Evolutionary conservation across 2,113 vertebrate genomes (phyloP).

Genomic region (Notechis scutatus): DNA sequence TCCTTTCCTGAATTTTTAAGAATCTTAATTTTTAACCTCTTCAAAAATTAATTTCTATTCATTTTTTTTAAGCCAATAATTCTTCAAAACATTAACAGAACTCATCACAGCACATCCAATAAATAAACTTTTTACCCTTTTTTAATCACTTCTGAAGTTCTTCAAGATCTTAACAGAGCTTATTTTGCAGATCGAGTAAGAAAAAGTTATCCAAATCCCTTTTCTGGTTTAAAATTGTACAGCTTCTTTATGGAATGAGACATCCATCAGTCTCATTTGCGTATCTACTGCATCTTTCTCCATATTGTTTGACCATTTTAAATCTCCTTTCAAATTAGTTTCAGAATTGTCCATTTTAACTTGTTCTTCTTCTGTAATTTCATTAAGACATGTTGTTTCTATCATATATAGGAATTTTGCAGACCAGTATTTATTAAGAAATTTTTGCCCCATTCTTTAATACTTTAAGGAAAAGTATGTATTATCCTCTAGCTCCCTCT

Average conservation of each 20-base stretch:
- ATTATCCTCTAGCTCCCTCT: neutral
- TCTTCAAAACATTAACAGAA: neutral
- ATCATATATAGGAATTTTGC: neutral
- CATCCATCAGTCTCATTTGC: neutral
- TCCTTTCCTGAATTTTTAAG: neutral
- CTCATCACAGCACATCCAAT: neutral
- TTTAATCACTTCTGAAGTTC: neutral
- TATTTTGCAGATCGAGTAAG: neutral
- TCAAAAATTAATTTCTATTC: neutral
- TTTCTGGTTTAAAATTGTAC: neutral
- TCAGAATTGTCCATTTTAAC: neutral
- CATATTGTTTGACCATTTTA: neutral
- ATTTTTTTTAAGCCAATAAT: neutral
- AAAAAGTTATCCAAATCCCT: neutral
- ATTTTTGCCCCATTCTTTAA: neutral
- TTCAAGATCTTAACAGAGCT: neutral
- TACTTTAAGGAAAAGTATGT: neutral
- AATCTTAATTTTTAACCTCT: neutral
- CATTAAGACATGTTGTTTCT: neutral
- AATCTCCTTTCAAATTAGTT: neutral
- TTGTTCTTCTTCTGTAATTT: neutral
- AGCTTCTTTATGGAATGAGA: neutral
- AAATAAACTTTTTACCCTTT: neutral
- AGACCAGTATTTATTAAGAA: neutral
- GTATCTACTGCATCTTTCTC: neutral